phyloP scores from a whole-genome alignment of 2,113 vertebrate species.

The Struthio camelus region DNA sequence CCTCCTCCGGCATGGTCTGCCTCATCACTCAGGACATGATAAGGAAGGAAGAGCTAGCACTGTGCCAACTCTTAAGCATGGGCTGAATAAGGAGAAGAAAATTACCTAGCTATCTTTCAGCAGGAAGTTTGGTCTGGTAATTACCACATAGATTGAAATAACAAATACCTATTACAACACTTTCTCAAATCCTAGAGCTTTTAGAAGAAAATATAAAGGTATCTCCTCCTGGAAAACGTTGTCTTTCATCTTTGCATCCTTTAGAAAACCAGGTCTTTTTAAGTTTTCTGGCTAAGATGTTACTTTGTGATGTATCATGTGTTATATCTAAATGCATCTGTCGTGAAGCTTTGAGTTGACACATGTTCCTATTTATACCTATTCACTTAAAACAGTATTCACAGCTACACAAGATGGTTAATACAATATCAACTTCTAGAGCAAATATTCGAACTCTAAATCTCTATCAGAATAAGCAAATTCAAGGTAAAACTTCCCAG shows the following conservation, averaged over 20 bases:
- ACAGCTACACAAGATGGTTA: neutral
- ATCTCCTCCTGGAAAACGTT: conserved; percentile 45
- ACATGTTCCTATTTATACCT: conserved; percentile 55
- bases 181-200: conserved; percentile 36
- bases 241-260: conserved; percentile 62
- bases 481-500: neutral
- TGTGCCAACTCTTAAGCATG: neutral
- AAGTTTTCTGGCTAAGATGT: conserved; percentile 54
- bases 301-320: conserved; percentile 60
- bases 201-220: conserved; percentile 32
- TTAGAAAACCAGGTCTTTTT: conserved; percentile 59
- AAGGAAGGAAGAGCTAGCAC: neutral
- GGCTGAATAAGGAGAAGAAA: neutral
- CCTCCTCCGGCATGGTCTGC: neutral
- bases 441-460: neutral
- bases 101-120: neutral
- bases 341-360: conserved; percentile 59
- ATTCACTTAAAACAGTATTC: conserved; percentile 17
- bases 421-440: neutral
- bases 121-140: conserved; percentile 7
- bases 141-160: conserved; percentile 21
- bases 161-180: conserved; percentile 32
- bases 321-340: conserved; percentile 63
- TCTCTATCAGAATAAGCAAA: neutral
- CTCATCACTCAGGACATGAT: neutral